Conservation (phyloP, 1,140 invertebrate species). For the Heliconius melpomene region DNA sequence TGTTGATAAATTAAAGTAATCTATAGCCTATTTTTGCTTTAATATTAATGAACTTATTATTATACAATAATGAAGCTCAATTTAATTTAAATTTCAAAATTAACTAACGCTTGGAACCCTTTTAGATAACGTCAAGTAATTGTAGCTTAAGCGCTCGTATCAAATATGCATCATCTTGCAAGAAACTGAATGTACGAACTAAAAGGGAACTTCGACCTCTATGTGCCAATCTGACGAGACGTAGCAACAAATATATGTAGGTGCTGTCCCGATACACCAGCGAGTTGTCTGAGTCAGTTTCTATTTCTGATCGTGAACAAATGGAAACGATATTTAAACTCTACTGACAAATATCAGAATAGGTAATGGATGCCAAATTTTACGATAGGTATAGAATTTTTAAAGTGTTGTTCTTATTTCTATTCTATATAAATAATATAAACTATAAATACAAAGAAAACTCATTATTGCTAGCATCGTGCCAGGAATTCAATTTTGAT, state of each 20-base stretch:
- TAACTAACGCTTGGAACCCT: slow-evolving; percentile 48
- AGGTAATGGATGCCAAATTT: slow-evolving; percentile 8
- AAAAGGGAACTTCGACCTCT: slow-evolving; percentile 29
- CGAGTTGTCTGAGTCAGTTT: slow-evolving; percentile 15
- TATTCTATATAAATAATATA: too few species aligned
- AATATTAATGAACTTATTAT: too few species aligned
- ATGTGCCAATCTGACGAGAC: slow-evolving; percentile 32
- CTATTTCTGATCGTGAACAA: slow-evolving; percentile 31
- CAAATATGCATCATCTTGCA: slow-evolving; percentile 68
- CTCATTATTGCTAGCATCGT: too few species aligned
- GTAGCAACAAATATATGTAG: slow-evolving; percentile 29
- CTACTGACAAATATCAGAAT: neutral
- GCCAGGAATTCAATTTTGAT: too few species aligned
- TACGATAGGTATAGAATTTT: neutral
- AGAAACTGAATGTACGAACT: slow-evolving; percentile 34
- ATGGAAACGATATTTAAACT: slow-evolving; percentile 14
- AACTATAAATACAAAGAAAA: too few species aligned
- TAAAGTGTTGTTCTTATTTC: neutral
- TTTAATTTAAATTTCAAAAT: neutral
- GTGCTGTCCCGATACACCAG: slow-evolving; percentile 21
- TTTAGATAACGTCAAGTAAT: slow-evolving; percentile 65
- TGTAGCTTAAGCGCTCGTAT: slow-evolving; percentile 55
- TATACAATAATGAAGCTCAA: neutral
- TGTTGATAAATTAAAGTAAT: too few species aligned
- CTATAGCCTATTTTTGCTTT: too few species aligned